These are phyloP conservation scores for Euwallacea similis DNA, from an alignment of 1,140 invertebrate genomes.

Conservation along the genomic window DNA sequence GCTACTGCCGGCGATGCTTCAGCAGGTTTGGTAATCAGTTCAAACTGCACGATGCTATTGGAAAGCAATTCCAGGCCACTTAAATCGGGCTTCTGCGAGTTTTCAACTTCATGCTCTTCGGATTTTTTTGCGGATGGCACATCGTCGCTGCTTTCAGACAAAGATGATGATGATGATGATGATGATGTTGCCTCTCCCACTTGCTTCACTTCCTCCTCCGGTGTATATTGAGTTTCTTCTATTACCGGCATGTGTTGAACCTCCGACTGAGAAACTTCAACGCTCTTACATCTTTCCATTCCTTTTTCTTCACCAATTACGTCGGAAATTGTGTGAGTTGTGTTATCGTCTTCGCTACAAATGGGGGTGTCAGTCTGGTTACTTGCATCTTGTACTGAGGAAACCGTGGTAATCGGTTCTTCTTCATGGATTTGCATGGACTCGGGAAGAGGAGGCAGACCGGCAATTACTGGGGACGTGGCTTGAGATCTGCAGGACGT, in stretches of 20 bases:
- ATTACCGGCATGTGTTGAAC: not conserved
- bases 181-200: conserved; percentile 1
- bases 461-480: conserved; percentile 59
- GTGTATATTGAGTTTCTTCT: not conserved
- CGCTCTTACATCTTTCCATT: conserved; percentile 18
- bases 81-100: conserved; percentile 58
- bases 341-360: conserved; percentile 59
- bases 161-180: too few relatives aligned
- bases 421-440: conserved; percentile 50
- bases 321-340: conserved; percentile 40
- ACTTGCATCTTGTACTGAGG: conserved; percentile 72
- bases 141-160: not conserved
- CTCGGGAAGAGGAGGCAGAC: conserved; percentile 64
- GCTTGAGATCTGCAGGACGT: conserved; percentile 59
- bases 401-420: conserved; percentile 18
- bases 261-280: not conserved
- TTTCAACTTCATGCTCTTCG: conserved; percentile 11
- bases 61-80: conserved; percentile 80
- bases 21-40: conserved; percentile 48
- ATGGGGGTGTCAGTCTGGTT: conserved; percentile 74
- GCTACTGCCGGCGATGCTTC: conserved; percentile 41
- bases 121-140: not conserved
- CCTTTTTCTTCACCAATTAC: conserved; percentile 36
- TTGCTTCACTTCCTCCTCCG: conserved; percentile 27
- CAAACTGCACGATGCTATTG: conserved; percentile 77